Base-by-base conservation (phyloP, 2,888 invertebrate species). In the Malthinus flaveolus region DNA sequence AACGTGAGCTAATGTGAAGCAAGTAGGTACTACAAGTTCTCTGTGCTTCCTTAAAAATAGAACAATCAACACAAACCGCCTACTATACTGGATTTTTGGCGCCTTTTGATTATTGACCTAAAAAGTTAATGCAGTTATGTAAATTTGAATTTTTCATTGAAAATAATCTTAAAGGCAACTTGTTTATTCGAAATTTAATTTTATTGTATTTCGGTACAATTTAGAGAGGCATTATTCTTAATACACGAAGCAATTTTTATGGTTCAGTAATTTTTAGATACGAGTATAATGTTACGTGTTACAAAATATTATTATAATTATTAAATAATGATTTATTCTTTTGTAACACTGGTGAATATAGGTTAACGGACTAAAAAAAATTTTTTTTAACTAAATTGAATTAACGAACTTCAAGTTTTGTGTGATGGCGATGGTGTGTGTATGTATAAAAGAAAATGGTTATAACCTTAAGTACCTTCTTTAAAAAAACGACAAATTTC, bases 1-100 rank as follows among this genome's bases (percentile, higher is more conserved):
- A 68, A 63, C 65, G 69, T 70, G 67, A 66, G 70, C 67, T 66
- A 65, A 66, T 68, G 66, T 67, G 65, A 66, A 67, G 65, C 66
- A 66, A 67, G 61, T 65, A 66, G 66, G 61, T 57, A 61, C 23
- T 23, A 23, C 60, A 53, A 57, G 49, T 45, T 62, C 63, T 69
- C 67, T 57, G 9, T 58, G 56, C 58, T 55, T 58, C 66, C 64
- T 65, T 62, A 49, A 50, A 45, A 23, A 23, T 37, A 12, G 46
- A 13, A 62, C 59, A 60, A 51, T 46, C 48, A 35, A 33, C 49
- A 49, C 54, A 57, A 34, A 5, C 59, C 61, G 55, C 61, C 63
- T 59, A 61, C 63, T 46, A 62, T 42, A 23, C 13, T 11, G 32
- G 37, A 61, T 66, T 70, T 70, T 70, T 67, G 68, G 68, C 59